Base-by-base conservation (phyloP, 2,888 invertebrate genomes). In the Calliscelio sp. region DNA sequence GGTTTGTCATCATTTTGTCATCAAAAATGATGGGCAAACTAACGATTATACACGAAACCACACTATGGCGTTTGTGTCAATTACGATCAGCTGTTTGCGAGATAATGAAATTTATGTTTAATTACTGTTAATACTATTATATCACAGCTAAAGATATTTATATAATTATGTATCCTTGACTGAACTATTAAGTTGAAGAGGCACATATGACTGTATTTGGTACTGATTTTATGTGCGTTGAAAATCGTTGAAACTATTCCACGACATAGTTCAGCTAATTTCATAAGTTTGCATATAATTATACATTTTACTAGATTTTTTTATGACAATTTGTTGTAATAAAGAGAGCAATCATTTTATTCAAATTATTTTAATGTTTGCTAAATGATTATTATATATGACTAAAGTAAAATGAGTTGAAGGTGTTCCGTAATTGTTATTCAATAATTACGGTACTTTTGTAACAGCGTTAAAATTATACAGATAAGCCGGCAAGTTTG, bases 101-200 rank as follows among this genome's bases (percentile, higher is more conserved):
- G 63, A 75, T 77, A 46, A 61, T 32, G 41, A 38, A 68, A 44
- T 53, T 61, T 70, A 57, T 41, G 55, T 63, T 75, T 75, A 70
- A 81, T 74, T 68, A 44, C 59, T 68, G 81, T 61, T 75, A 81
- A 75, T 53, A 38, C 55, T 68, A 70, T 74, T 75, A 75, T 70
- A 75, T 75, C 74, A 70, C 53, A 66, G 35, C 28, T n/a, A 16
- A 41, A 70, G 63, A 68, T 81, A 81, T 81, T 81, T 81, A 71
- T 81, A 81, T 63, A 81, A 81, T 81, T 70, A 65, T 24, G 68
- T 63, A 57, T 70, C 81, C 81, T 81, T 81, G 81, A 68, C 41
- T 65, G 57, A 55, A 80, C 80, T 73, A 68, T 74, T 74, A 81
- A 73, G 35, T 35, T 55, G 65, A 63, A 79, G 41, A 65, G 59